Evolutionary conservation across 2,797 vertebrate genomes (phyloP).

Genomic region (Ficedula albicollis): DNA sequence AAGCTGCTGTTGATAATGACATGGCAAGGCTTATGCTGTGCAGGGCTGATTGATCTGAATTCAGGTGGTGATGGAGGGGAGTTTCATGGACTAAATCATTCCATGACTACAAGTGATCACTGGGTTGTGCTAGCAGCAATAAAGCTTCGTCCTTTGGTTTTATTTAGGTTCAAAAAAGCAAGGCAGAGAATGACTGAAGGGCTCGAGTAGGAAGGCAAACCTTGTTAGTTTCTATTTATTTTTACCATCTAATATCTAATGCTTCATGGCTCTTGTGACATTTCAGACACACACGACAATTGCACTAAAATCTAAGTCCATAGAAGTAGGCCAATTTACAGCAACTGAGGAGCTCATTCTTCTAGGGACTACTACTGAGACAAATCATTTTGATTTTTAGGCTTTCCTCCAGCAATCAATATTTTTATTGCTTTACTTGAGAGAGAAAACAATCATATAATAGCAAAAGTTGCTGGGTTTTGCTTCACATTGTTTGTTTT

Average conservation of each 20-base stretch:
- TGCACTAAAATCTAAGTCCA: constrained; percentile 22
- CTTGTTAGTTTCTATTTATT: constrained; percentile 48
- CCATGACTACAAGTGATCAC: not conserved
- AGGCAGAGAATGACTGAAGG: constrained; percentile 15
- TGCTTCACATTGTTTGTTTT: constrained; percentile 22
- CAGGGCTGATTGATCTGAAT: not conserved
- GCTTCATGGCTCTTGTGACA: constrained; percentile 26
- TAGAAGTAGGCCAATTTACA: constrained; percentile 36
- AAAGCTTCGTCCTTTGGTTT: constrained; percentile 9
- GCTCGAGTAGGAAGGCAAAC: constrained; percentile 10
- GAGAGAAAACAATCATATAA: constrained; percentile 34
- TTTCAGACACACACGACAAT: not conserved
- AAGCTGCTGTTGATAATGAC: not conserved
- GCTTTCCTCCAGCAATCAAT: constrained; percentile 49
- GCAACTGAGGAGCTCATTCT: constrained; percentile 28
- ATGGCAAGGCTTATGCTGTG: not conserved
- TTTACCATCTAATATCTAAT: constrained; percentile 40
- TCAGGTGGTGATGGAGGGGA: not conserved
- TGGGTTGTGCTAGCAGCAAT: not conserved
- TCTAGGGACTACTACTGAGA: constrained; percentile 34
- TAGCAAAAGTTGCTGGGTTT: not conserved
- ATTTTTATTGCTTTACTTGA: constrained; percentile 48
- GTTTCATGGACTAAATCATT: not conserved
- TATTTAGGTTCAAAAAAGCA: constrained; percentile 4
- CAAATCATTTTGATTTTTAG: constrained; percentile 60